These are phyloP conservation scores for Cercocebus atys DNA, from an alignment of 2,113 vertebrate species.

Conservation along the genomic window DNA sequence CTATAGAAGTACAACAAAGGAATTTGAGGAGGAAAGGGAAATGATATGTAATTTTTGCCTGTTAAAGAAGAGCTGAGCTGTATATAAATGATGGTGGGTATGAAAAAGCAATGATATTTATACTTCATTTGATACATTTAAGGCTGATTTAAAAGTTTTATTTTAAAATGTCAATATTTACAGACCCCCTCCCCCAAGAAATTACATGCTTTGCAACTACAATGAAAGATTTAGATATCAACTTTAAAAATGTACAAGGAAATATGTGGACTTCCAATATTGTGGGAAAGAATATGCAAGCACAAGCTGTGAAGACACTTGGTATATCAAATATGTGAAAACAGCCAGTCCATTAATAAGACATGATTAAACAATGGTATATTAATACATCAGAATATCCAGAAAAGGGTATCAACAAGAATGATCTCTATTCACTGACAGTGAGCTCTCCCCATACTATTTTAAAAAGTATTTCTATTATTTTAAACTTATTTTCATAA, in stretches of 20 bases:
- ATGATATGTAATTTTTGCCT: background rate
- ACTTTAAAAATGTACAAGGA: background rate
- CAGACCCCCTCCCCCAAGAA: background rate
- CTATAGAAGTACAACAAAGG: background rate
- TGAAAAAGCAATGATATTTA: background rate
- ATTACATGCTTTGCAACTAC: background rate
- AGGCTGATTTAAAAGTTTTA: background rate
- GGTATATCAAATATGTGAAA: background rate
- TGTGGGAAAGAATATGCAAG: background rate
- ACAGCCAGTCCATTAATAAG: background rate
- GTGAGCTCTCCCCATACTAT: background rate
- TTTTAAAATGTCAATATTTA: constrained; percentile 5
- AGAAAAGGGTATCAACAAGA: background rate
- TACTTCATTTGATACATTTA: constrained; percentile 9
- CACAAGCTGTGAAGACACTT: background rate
- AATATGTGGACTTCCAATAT: background rate
- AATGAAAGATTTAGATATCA: background rate
- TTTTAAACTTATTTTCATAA: constrained; percentile 13
- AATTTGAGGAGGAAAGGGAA: background rate
- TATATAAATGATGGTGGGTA: background rate
- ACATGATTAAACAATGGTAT: background rate
- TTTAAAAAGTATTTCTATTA: background rate
- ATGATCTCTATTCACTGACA: background rate
- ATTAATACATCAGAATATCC: background rate
- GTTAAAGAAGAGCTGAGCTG: background rate